These are phyloP conservation scores for Polyergus mexicanus DNA, from an alignment of 1,140 invertebrate species.

Conservation along the genomic window DNA sequence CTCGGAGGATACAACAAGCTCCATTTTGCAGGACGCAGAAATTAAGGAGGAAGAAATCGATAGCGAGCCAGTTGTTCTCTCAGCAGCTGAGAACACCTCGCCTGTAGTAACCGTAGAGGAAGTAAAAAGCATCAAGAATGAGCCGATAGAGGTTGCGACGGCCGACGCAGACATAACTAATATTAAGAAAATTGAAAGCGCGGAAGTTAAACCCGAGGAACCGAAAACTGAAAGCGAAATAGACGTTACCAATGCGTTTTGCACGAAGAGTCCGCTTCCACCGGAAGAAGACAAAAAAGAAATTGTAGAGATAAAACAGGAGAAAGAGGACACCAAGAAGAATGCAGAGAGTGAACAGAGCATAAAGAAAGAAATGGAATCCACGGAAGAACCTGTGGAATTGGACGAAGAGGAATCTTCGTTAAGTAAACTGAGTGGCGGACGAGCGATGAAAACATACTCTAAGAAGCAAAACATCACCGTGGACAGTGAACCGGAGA, in stretches of 20 bases:
- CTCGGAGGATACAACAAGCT: constrained; percentile 62
- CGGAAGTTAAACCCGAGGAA: constrained; percentile 53
- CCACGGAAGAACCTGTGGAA: constrained; percentile 78
- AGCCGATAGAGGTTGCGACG: constrained; percentile 55
- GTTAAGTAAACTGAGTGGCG: constrained; percentile 81
- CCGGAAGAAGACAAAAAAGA: constrained; percentile 70
- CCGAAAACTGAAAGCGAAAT: constrained; percentile 46
- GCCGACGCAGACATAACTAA: background rate
- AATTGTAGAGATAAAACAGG: constrained; percentile 67
- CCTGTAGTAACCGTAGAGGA: constrained; percentile 37
- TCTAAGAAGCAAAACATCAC: constrained; percentile 82
- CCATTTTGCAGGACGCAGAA: constrained; percentile 65
- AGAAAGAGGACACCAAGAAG: constrained; percentile 68
- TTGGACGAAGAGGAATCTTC: constrained; percentile 84
- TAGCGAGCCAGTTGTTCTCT: constrained; percentile 36
- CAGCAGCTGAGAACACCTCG: constrained; percentile 27
- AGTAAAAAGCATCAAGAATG: constrained; percentile 42
- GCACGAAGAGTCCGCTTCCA: background rate
- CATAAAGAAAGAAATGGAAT: constrained; percentile 84
- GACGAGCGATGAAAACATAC: constrained; percentile 84
- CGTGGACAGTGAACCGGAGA: constrained; percentile 84
- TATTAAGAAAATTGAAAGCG: constrained; percentile 56
- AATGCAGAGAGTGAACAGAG: constrained; percentile 74
- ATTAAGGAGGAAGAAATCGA: constrained; percentile 68
- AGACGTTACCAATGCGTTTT: background rate